Evolutionary conservation across 2,113 vertebrate species (phyloP).

Genomic region (Bucco capensis): DNA sequence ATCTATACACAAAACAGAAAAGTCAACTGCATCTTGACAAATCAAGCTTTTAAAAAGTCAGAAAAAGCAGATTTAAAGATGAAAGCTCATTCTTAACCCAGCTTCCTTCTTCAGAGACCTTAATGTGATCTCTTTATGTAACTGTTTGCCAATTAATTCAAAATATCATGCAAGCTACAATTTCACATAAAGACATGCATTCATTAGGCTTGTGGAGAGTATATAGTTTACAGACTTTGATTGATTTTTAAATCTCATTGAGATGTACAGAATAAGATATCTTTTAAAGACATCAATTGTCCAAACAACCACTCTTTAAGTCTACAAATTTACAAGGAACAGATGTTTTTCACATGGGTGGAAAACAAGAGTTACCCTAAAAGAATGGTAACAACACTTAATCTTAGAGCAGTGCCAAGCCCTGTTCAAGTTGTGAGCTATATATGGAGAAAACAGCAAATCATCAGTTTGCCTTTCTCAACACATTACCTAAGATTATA

Average conservation of each 20-base stretch:
- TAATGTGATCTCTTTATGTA: slow-evolving; percentile 62
- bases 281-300: slow-evolving; percentile 18
- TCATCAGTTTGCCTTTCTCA: background rate
- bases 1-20: slow-evolving; percentile 26
- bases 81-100: slow-evolving; percentile 56
- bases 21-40: slow-evolving; percentile 54
- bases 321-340: background rate
- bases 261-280: background rate
- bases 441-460: background rate
- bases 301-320: background rate
- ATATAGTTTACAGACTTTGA: background rate
- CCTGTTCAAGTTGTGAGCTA: background rate
- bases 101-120: slow-evolving; percentile 59
- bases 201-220: slow-evolving; percentile 18
- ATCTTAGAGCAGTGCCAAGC: background rate
- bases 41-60: slow-evolving; percentile 51
- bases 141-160: slow-evolving; percentile 62
- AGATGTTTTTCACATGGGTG: background rate
- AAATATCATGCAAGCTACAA: slow-evolving; percentile 35
- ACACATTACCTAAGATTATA: background rate
- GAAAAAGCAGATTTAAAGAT: slow-evolving; percentile 60
- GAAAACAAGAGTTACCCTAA: background rate
- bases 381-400: background rate
- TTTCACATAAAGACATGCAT: background rate
- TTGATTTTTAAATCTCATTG: slow-evolving; percentile 44